Percentiles rank a stretch among this genome's conserved stretches.
These are phyloP conservation scores for Melanotaenia duboulayi DNA, from an alignment of 2,113 vertebrate species.

Conservation along the genomic window DNA sequence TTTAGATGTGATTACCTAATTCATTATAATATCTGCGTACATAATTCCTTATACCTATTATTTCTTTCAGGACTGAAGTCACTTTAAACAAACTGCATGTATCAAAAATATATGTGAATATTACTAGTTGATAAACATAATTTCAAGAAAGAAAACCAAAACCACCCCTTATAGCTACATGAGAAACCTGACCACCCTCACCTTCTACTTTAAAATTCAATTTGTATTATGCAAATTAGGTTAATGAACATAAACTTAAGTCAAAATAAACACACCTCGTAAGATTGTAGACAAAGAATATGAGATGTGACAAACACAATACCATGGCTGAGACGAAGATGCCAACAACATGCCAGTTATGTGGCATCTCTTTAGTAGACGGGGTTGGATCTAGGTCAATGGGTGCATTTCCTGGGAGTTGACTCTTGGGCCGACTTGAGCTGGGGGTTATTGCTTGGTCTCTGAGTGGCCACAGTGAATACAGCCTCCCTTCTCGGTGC, in stretches of 20 bases:
- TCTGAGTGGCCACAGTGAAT: slow-evolving; percentile 62
- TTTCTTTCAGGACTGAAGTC: too few relatives aligned
- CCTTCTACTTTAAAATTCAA: not conserved
- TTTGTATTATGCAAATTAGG: not conserved
- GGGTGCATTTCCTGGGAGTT: slow-evolving; percentile 66
- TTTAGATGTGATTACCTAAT: not conserved
- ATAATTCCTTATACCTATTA: too few relatives aligned
- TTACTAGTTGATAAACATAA: too few relatives aligned
- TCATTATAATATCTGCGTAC: too few relatives aligned
- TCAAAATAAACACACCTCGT: not conserved
- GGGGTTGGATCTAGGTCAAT: slow-evolving; percentile 71
- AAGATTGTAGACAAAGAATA: not conserved
- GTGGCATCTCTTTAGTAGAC: slow-evolving; percentile 28
- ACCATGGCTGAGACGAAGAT: slow-evolving; percentile 17
- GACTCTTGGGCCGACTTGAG: slow-evolving; percentile 42
- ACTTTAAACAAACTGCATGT: too few relatives aligned
- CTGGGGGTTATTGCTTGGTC: slow-evolving; percentile 54
- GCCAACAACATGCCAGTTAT: slow-evolving; percentile 33
- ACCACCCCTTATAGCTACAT: not conserved
- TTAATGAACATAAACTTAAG: not conserved
- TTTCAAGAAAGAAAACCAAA: too few relatives aligned
- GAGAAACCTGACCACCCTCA: not conserved
- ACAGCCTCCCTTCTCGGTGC: slow-evolving; percentile 51
- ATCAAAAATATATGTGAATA: too few relatives aligned
- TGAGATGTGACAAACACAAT: slow-evolving; percentile 20